Evolutionary conservation across 2,113 vertebrate species (phyloP).

Genomic region (Trichechus manatus): DNA sequence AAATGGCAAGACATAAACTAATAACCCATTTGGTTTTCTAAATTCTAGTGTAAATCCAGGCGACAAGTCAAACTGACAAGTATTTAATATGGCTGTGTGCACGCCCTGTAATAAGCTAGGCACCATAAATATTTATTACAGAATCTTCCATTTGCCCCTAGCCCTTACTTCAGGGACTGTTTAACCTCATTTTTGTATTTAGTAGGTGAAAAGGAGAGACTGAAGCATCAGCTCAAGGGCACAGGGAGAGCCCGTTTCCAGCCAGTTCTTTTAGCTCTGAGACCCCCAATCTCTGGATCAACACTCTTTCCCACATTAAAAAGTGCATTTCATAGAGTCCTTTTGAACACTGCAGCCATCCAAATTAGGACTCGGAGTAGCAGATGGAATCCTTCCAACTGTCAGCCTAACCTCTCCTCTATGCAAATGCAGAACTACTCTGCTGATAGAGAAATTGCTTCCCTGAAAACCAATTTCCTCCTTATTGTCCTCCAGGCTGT

Average conservation of each 20-base stretch:
- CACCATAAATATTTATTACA: conserved; percentile 61
- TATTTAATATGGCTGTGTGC: conserved; percentile 53
- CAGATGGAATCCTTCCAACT: conserved; percentile 77
- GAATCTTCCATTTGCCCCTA: conserved; percentile 43
- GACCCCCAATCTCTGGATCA: background rate
- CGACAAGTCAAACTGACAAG: conserved; percentile 50
- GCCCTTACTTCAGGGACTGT: background rate
- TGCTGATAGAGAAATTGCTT: conserved; percentile 76
- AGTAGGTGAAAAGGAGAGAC: conserved; percentile 41
- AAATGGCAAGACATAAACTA: conserved; percentile 46
- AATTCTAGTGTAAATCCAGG: conserved; percentile 63
- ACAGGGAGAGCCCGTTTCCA: background rate
- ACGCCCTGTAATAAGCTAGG: background rate
- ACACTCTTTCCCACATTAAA: conserved; percentile 45
- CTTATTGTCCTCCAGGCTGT: conserved; percentile 63
- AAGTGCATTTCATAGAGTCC: conserved; percentile 7
- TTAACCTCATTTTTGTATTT: conserved; percentile 71
- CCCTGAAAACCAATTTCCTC: conserved; percentile 79
- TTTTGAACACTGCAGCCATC: conserved; percentile 44
- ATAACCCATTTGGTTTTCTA: conserved; percentile 7
- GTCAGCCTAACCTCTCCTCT: conserved; percentile 68
- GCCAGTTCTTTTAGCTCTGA: background rate
- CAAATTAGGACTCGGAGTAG: conserved; percentile 58
- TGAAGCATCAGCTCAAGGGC: background rate
- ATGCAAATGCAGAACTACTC: conserved; percentile 62